Evolutionary conservation across 2,797 vertebrate genomes (phyloP), one percentile per base, ranked within the genome.

Genomic region (Erpetoichthys calabaricus): DNA sequence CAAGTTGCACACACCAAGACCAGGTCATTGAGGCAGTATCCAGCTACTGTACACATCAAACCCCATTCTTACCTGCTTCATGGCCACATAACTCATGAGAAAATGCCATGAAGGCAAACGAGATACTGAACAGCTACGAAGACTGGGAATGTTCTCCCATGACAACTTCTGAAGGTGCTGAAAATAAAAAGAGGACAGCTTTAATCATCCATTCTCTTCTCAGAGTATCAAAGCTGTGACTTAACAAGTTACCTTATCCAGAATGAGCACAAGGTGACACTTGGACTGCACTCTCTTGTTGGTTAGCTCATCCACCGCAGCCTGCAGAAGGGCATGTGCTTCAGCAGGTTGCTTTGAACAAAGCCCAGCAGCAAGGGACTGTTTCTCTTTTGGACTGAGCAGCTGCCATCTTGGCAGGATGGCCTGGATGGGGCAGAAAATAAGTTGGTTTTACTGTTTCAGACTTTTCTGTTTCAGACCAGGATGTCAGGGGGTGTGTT

Each of bases 121-220:
- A 59, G 89, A 91, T 47, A 92, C 79, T 0, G 89, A 80, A 62
- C 67, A 64, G 45, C 70, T 62, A 43, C 61, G 77, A 57, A 97
- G 73, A 61, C 76, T 68, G 3, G 78, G 73, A 9, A 90, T 86
- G 74, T 80, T 92, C 72, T 97, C 94, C 94, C 94, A 97, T 0
- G 94, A 92, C 64, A 97, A 78, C 75, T 86, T 92, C 69, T 97
- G 94, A 47, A 97, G 81, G 57, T 89, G 83, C 94, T 97, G 72
- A 25, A 62, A 9, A 52, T 4, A 47, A 25, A 25, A 3, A 54
- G 52, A 7, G 53, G 7, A 54, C 52, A 7, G 53, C 2, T 5
- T 42, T 25, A 7, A 54, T 5, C 8, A 10, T 54, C 3, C 3
- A 8, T 53, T 10, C 6, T 53, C 7, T n/a, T 53, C 7, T 42